A percentile compares a stretch with the other conserved stretches of the same genome.
Conservation (phyloP, 2,888 invertebrate genomes). For the Hylaea fasciaria region DNA sequence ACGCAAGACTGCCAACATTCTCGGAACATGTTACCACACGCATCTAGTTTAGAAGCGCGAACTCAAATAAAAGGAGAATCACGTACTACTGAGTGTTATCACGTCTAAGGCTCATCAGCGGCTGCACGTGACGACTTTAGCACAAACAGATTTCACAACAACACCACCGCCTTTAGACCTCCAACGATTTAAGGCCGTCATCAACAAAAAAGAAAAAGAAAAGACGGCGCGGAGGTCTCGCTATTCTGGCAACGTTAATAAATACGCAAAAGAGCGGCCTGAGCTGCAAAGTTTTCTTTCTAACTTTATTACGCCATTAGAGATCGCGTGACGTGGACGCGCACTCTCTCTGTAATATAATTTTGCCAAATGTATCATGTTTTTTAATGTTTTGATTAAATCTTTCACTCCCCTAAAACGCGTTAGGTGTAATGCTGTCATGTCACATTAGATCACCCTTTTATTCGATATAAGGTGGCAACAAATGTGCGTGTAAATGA, state of each 20-base stretch:
- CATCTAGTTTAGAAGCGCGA: conserved; percentile 62
- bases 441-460: conserved; percentile 38
- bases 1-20: conserved; percentile 9
- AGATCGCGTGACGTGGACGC: conserved; percentile 77
- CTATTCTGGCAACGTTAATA: conserved; percentile 72
- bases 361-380: conserved; percentile 67
- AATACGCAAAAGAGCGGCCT: conserved; percentile 79
- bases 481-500: conserved; percentile 40
- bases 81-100: conserved; percentile 83
- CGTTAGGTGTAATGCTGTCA: conserved; percentile 39
- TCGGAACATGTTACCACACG: conserved; percentile 27
- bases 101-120: conserved; percentile 84
- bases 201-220: conserved; percentile 51
- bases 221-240: conserved; percentile 53
- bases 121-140: conserved; percentile 83
- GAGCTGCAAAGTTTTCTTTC: conserved; percentile 77
- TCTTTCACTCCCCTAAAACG: conserved; percentile 34
- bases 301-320: conserved; percentile 83
- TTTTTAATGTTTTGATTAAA: conserved; percentile 52
- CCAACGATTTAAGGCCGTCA: conserved; percentile 46
- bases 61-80: conserved; percentile 76
- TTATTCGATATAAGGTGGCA: conserved; percentile 36
- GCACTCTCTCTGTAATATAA: conserved; percentile 71
- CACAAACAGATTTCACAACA: conserved; percentile 82
- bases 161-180: conserved; percentile 63